Evolutionary conservation across 2,113 vertebrate species (phyloP), one percentile per base, ranked within the genome.

Genomic region (Etia nguti): DNA sequence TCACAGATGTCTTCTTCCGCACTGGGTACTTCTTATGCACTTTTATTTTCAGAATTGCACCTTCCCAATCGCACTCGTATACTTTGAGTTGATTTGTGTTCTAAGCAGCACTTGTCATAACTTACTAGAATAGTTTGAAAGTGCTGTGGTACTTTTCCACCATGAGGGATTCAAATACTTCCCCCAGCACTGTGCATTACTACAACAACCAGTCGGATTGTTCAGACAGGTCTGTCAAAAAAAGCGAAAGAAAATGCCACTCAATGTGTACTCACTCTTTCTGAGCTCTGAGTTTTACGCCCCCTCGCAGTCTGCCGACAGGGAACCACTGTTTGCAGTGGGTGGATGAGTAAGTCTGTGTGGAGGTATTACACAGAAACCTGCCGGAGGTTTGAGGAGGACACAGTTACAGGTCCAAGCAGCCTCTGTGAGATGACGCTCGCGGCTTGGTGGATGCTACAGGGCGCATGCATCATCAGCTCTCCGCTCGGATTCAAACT

Each of bases 271-370:
- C 31, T 82, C 22, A 1, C 59, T 52, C 62, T 62, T 12, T 65
- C 70, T 62, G 68, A 70, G 79, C 80, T 93, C 79, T 89, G 92
- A 91, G 59, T 94, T 79, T 93, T 88, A 89, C 84, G 65, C 83
- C 84, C 62, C 62, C 84, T 85, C n/a, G 3, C 85, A 86, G 89
- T 83, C 90, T 90, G 86, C 85, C 80, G 85, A 88, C 75, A 26
- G 89, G 93, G 80, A 89, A 88, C 81, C 77, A 83, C 86, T 79
- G 85, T 43, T 36, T 46, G 26, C 38, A 16, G 91, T 91, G 90
- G 88, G 89, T 68, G 90, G 91, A 91, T 88, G 88, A 90, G 86
- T 82, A 86, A 57, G 83, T 88, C 79, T 85, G 89, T 80, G 88
- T 87, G 87, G 88, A 88, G 81, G 90, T 85, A 89, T 79, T 89